Conservation (phyloP, 2,888 invertebrate genomes). For the Hetaerina titia region DNA sequence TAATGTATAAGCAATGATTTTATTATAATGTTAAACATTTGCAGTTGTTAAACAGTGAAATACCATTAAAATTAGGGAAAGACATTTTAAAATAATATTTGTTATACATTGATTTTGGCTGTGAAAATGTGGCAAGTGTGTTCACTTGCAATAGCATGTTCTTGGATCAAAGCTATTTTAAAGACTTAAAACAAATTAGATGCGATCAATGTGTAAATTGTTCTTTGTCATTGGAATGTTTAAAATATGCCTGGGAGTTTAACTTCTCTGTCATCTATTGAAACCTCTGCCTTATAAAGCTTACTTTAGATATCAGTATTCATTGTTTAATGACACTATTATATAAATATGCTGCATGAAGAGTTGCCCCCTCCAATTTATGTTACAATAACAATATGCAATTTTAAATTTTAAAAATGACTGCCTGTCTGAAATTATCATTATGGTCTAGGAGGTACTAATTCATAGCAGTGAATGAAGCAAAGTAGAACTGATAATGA, state of each 20-base stretch:
- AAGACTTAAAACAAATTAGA: not conserved
- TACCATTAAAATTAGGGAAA: not conserved
- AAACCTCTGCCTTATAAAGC: not conserved
- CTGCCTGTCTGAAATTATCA: no score
- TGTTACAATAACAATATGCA: not conserved
- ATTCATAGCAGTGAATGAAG: no score
- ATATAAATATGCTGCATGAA: not conserved
- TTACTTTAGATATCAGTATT: not conserved
- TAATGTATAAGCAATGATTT: not conserved
- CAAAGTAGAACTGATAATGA: no score
- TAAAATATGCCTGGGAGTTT: not conserved
- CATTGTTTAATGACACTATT: not conserved
- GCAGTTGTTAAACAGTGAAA: not conserved
- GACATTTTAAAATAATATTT: not conserved
- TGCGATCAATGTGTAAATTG: not conserved
- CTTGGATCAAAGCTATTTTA: not conserved
- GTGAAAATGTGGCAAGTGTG: not conserved
- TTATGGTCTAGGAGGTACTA: no score
- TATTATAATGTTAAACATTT: not conserved
- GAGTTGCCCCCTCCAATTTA: not conserved
- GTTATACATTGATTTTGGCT: constrained; percentile 8
- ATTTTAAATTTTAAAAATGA: no score
- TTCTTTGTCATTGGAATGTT: not conserved
- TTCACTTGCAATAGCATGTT: not conserved
- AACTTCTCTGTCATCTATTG: not conserved